Base-by-base conservation (phyloP, 2,797 vertebrate genomes). In the Rhabdomys pumilio region DNA sequence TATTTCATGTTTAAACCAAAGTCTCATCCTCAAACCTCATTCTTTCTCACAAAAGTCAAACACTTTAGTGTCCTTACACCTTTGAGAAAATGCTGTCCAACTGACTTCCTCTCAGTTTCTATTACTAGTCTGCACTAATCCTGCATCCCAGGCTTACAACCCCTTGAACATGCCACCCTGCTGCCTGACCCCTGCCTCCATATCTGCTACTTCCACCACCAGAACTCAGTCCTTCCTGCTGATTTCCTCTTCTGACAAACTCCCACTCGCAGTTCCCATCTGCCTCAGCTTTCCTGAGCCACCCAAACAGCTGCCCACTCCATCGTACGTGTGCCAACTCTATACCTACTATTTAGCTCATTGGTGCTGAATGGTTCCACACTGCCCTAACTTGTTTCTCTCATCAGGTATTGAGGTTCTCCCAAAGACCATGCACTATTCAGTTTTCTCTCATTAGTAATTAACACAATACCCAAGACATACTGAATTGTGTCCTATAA, bases 231-330 rank as follows among this genome's bases (percentile, higher is more conserved):
- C 67, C 41, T 38, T 82, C 67, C 88, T 94, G 77, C 84, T 12
- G 19, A 14, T 53, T 92, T 67, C 92, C 47, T 22, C 90, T 94
- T 90, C 96, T 47, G 61, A 83, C 79, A n/a, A 93, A 83, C 96
- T 95, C 95, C 92, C 59, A 94, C 96, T 91, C 89, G 20, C 63
- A 92, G 73, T 3, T 91, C 63, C 88, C 94, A 89, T 93, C 92
- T 97, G 94, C 31, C 87, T 79, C 47, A 50, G 93, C 86, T 81
- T 95, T 89, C 67, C 3, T 6, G n/a, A 87, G 79, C 50, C 65
- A 81, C 94, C 92, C 95, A 96, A 97, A 97, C 93, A 96, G 79
- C 85, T 59, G 14, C 77, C 85, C 88, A 93, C 90, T 55, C 79
- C 9, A 17, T 59, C 67, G 76, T 22, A 41, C 9, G 0, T 76